Evolutionary conservation across 2,113 vertebrate species (phyloP).

Genomic region (human): GRCh38 chrX:124781001-124781500

Average conservation of each 20-base stretch:
- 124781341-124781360: background rate
- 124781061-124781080: background rate
- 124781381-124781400: background rate
- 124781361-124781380: background rate
- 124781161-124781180: constrained; percentile 15
- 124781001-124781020: background rate
- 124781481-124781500: background rate
- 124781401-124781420: background rate
- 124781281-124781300: background rate
- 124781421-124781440: background rate
- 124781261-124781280: constrained; percentile 6
- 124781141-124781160: constrained; percentile 18
- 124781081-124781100: background rate
- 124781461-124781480: background rate
- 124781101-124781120: background rate
- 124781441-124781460: constrained; percentile 5
- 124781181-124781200: background rate
- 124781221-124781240: background rate
- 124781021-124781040: background rate
- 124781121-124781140: background rate
- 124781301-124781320: background rate
- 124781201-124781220: background rate
- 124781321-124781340: background rate
- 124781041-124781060: background rate
- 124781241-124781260: constrained; percentile 21